Percentiles rank a stretch among this genome's conserved stretches.
Conservation (phyloP, 2,113 vertebrate species). For the Rhineura floridana region DNA sequence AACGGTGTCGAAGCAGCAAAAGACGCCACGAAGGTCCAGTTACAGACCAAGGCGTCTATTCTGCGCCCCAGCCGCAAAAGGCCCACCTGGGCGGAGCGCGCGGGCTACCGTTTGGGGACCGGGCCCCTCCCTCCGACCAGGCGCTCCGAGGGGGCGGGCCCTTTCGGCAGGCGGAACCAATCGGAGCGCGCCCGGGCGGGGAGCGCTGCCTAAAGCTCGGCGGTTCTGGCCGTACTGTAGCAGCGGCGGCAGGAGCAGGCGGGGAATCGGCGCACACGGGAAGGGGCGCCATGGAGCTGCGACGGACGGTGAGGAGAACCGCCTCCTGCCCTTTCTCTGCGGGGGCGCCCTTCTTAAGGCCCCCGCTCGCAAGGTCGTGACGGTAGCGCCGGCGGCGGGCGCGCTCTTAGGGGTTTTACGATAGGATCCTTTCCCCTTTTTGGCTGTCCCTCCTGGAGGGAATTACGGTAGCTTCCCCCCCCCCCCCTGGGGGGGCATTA, state of each 20-base stretch:
- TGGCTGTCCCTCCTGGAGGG: not conserved
- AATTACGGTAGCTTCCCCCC: not conserved
- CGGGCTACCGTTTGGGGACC: not conserved
- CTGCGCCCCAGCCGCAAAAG: no score
- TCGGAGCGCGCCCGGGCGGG: no score
- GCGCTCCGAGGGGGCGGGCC: no score
- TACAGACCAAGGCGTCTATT: no score
- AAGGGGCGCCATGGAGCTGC: slow-evolving; percentile 11
- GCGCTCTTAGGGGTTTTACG: not conserved
- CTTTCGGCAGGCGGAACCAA: not conserved
- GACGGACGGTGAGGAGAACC: slow-evolving; percentile 1
- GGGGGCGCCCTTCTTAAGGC: no score
- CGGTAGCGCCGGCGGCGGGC: not conserved
- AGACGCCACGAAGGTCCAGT: no score
- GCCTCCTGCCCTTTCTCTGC: not conserved
- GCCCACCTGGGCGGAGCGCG: not conserved
- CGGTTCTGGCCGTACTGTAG: not conserved
- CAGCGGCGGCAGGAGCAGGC: no score
- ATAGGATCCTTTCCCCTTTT: not conserved
- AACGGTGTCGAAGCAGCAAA: no score
- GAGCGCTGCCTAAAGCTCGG: not conserved
- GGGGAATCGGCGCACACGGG: no score
- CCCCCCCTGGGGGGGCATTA: not conserved
- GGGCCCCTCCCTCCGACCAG: no score
- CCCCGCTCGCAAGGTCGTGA: not conserved